Evolutionary conservation across 2,797 vertebrate genomes (phyloP), one percentile per base, ranked within the genome.

Genomic region (Scleropages formosus): DNA sequence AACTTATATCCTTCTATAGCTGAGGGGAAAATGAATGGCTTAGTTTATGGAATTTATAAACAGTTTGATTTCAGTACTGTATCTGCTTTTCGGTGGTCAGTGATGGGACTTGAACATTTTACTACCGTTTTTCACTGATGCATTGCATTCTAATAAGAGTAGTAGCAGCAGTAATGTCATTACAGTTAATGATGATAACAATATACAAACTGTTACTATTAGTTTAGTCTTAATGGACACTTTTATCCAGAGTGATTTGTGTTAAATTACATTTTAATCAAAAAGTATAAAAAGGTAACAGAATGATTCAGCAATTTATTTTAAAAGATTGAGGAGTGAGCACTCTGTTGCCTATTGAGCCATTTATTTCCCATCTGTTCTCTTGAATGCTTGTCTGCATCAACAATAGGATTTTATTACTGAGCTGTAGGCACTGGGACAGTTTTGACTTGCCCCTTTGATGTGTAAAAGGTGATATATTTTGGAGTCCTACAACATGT

Each of bases 1-100:
- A 60, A 72, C 27, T 74, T 63, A 31, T 39, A 53, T 39, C 24
- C 59, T 18, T 10, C 44, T 62, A 26, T 20, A 49, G 68, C 47
- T 44, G 11, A 4, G 59, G 46, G 44, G 46, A 24, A 73, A 73
- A 62, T 46, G 20, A 63, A n/a, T 4, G 27, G 72, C 56, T 20
- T 18, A 20, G 16, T 61, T 18, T 73, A 61, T 47, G 18, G 18
- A 16, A 73, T 73, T 73, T 56, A 61, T 62, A 7, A n/a, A 16
- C 12, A 64, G 44, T 16, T 64, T 24, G 24, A 16, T 53, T 61
- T n/a, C 20, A n/a, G 3, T 18, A 24, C 24, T 24, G 24, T 0
- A 9, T 61, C 58, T 15, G 18, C 18, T 9, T n/a, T 20, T 61
- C 61, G 61, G n/a, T 22, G 18, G 59, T 61, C 20, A 61, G 16